Conservation (phyloP, 1,140 invertebrate species). For the Drosophila nigrodunni region DNA sequence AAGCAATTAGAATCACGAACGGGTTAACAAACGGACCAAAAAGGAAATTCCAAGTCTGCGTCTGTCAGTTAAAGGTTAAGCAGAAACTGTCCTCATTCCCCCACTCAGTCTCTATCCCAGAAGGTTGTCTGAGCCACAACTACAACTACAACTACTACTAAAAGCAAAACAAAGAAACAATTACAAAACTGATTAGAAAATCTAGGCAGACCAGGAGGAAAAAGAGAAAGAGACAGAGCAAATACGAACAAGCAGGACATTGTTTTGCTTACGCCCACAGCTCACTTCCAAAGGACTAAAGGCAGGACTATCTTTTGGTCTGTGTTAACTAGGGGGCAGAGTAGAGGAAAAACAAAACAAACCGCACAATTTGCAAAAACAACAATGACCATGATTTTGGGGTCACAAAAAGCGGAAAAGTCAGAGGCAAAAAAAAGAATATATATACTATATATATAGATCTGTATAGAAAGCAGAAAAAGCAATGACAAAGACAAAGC, state of each 20-base stretch:
- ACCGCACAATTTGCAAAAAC: conserved; percentile 81
- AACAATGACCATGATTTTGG: conserved; percentile 70
- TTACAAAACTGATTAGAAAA: conserved; percentile 83
- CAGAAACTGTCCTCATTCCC: conserved; percentile 33
- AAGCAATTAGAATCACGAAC: conserved; percentile 44
- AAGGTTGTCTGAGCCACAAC: conserved; percentile 19
- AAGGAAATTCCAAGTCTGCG: conserved; percentile 37
- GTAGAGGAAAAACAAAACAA: conserved; percentile 55
- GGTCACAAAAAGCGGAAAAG: conserved; percentile 45
- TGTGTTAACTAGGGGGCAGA: too few relatives aligned
- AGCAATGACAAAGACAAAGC: conserved; percentile 27
- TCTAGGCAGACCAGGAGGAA: conserved; percentile 46
- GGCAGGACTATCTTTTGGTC: conserved; percentile 17
- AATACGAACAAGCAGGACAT: conserved; percentile 61
- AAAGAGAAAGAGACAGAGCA: conserved; percentile 18
- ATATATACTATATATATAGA: conserved; percentile 14
- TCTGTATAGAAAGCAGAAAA: conserved; percentile 29
- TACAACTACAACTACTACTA: conserved; percentile 27
- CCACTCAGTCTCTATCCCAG: conserved; percentile 27
- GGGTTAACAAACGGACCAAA: conserved; percentile 17
- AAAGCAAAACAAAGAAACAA: conserved; percentile 62
- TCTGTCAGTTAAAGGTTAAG: conserved; percentile 73
- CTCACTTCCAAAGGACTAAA: neutral
- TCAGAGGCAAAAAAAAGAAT: conserved; percentile 39
- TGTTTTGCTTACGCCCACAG: conserved; percentile 75